A percentile compares a stretch with the other conserved stretches of the same genome.
Evolutionary conservation across 2,888 invertebrate genomes (phyloP).

Genomic region (Drosophila rubida): DNA sequence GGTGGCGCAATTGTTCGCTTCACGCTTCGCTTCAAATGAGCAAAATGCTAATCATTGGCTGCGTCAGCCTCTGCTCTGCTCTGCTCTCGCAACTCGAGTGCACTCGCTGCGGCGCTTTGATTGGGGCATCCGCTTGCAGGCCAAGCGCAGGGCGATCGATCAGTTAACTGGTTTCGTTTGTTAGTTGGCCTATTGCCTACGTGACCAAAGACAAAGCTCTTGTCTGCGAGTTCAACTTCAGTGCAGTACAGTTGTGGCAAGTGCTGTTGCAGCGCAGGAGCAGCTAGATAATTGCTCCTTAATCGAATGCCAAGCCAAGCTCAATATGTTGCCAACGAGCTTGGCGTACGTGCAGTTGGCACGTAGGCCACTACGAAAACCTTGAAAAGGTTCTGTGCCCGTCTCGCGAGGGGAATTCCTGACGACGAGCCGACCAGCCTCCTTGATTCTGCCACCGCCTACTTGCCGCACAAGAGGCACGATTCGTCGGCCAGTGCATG

Average conservation of each 20-base stretch:
- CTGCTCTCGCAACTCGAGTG: constrained; percentile 14
- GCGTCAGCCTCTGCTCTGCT: constrained; percentile 23
- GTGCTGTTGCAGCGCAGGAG: constrained; percentile 31
- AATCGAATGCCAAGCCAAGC: constrained; percentile 37
- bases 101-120: not conserved
- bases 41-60: constrained; percentile 41
- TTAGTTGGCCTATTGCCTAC: constrained; percentile 58
- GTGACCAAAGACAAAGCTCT: constrained; percentile 48
- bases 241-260: constrained; percentile 39
- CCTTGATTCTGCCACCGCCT: constrained; percentile 2
- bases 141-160: constrained; percentile 5
- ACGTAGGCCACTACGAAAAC: constrained; percentile 61
- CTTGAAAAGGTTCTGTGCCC: constrained; percentile 71
- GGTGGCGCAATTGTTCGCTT: constrained; percentile 17
- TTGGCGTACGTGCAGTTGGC: constrained; percentile 65
- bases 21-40: constrained; percentile 23
- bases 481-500: constrained; percentile 27
- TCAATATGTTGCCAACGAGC: constrained; percentile 1
- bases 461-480: constrained; percentile 30
- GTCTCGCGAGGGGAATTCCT: constrained; percentile 59
- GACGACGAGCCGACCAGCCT: constrained; percentile 13
- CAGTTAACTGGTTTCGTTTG: constrained; percentile 59
- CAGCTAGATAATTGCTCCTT: constrained; percentile 35
- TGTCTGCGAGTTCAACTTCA: constrained; percentile 3
- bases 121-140: not conserved